Conservation (phyloP, 2,113 vertebrate genomes). For the Probosciger aterrimus region DNA sequence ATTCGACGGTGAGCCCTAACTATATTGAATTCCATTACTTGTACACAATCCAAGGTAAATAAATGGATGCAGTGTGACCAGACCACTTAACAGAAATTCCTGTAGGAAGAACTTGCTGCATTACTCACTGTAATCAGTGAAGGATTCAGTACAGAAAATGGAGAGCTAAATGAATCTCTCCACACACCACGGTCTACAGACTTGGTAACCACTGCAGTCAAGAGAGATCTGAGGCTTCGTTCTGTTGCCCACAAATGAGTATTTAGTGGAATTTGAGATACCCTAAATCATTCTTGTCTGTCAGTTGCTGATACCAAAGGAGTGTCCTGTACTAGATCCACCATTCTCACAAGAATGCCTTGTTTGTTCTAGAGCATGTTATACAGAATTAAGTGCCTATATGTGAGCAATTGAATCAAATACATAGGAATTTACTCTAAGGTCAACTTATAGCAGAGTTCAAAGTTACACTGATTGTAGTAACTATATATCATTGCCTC, state of each 20-base stretch:
- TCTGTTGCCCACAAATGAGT: not conserved
- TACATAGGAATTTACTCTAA: not conserved
- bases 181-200: not conserved
- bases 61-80: not conserved
- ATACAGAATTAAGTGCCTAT: not conserved
- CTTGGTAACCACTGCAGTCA: not conserved
- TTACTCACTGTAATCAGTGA: not conserved
- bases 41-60: not conserved
- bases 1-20: not conserved
- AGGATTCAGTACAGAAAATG: not conserved
- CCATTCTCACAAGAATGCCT: not conserved
- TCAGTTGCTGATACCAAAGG: not conserved
- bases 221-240: not conserved
- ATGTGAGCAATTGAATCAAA: not conserved
- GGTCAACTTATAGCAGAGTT: not conserved
- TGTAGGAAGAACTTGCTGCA: not conserved
- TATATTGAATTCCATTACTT: not conserved
- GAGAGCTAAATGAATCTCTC: not conserved
- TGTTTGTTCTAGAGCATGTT: not conserved
- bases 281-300: not conserved
- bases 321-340: not conserved
- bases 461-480: not conserved
- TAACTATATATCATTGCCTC: not conserved
- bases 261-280: not conserved
- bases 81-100: not conserved